These are phyloP conservation scores for Hylaeus volcanicus DNA, from an alignment of 1,140 invertebrate genomes.

Conservation along the genomic window DNA sequence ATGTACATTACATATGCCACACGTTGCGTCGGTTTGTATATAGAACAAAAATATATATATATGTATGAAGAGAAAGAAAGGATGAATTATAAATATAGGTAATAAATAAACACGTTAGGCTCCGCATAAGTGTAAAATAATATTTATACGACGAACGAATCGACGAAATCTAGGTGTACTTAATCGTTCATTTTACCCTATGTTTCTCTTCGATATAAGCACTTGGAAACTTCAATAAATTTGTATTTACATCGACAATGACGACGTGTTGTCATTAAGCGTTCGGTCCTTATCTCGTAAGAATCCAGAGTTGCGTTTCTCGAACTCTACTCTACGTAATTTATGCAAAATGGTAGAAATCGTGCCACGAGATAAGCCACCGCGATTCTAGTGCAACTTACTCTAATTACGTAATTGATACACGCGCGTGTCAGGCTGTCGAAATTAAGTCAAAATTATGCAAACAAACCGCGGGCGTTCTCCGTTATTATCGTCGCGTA, in stretches of 20 bases:
- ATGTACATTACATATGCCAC: slow-evolving; percentile 43
- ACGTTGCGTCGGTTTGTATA: slow-evolving; percentile 37
- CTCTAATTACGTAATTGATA: background rate
- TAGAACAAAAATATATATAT: slow-evolving; percentile 40
- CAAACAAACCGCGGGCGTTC: background rate
- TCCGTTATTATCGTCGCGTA: slow-evolving; percentile 12
- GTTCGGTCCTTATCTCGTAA: too few species aligned
- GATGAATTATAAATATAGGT: background rate
- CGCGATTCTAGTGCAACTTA: background rate
- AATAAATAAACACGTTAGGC: slow-evolving; percentile 6
- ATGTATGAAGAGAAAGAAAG: slow-evolving; percentile 15
- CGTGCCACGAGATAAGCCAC: background rate
- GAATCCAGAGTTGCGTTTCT: too few species aligned
- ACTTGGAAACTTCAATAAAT: slow-evolving; percentile 70
- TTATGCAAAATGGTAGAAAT: background rate
- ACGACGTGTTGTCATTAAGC: background rate
- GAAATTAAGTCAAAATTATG: slow-evolving; percentile 18
- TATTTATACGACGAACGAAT: slow-evolving; percentile 39
- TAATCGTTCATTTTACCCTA: slow-evolving; percentile 36
- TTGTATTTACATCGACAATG: slow-evolving; percentile 61
- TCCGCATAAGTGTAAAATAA: slow-evolving; percentile 50
- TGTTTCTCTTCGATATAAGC: slow-evolving; percentile 45
- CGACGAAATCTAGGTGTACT: slow-evolving; percentile 42
- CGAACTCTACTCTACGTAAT: background rate
- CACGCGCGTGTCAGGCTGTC: background rate